phyloP scores from a whole-genome alignment of 2,797 vertebrate genomes.

The Harpagifer antarcticus region DNA sequence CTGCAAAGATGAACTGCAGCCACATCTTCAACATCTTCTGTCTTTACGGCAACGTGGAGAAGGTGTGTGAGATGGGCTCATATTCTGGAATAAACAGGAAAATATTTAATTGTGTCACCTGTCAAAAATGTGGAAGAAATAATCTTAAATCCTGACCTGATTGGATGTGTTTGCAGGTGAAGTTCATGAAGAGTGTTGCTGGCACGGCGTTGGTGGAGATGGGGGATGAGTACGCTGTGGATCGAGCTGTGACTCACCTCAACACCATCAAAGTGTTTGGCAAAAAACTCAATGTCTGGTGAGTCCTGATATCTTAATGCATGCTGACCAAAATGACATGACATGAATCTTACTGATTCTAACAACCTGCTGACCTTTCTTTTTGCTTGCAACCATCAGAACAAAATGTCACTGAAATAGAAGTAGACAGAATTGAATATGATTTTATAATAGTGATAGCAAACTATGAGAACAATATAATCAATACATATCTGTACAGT shows the following conservation, averaged over 20 bases:
- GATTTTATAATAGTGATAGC: too few species aligned
- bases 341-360: background rate
- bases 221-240: conserved; percentile 95
- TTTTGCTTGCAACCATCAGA: background rate
- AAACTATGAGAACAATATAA: too few species aligned
- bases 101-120: background rate
- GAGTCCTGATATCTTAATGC: conserved; percentile 39
- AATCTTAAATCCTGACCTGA: background rate
- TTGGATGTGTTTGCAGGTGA: conserved; percentile 84
- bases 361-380: background rate
- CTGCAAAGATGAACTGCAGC: conserved; percentile 96
- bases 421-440: background rate
- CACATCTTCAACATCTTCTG: conserved; percentile 98
- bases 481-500: too few species aligned
- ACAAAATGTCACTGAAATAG: background rate
- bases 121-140: background rate
- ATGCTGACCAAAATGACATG: background rate
- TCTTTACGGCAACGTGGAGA: conserved; percentile 98
- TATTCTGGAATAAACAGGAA: background rate
- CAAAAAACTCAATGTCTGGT: conserved; percentile 95
- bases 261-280: conserved; percentile 94
- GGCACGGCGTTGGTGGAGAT: conserved; percentile 95
- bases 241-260: conserved; percentile 94
- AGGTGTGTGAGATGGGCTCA: conserved; percentile 82
- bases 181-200: conserved; percentile 97